Conservation (phyloP, 2,797 vertebrate genomes). For the Enteromius argenteus region DNA sequence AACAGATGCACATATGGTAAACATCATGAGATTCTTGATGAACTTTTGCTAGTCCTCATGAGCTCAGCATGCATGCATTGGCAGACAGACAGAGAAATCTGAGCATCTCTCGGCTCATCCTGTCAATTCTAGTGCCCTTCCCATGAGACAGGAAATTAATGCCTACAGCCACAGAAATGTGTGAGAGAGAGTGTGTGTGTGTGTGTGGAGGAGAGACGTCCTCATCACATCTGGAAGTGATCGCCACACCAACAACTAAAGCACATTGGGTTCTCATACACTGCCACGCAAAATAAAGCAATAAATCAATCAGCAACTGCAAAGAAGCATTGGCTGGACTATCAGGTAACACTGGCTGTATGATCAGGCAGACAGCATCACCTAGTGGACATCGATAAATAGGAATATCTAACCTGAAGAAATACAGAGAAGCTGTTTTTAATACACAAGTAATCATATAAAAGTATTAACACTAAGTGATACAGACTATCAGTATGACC, state of each 20-base stretch:
- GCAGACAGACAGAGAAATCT: conserved; percentile 1
- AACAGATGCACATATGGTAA: conserved; percentile 26
- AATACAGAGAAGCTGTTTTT: background rate
- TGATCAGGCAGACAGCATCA: conserved; percentile 59
- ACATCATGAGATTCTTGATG: conserved; percentile 25
- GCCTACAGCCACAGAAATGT: conserved; percentile 54
- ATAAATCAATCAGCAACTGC: conserved; percentile 32
- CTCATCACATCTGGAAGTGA: conserved; percentile 62
- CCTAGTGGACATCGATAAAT: conserved; percentile 61
- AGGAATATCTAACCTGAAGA: background rate
- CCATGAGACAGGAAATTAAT: conserved; percentile 54
- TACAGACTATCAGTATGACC: background rate
- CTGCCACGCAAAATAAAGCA: conserved; percentile 52
- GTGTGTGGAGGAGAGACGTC: conserved; percentile 45
- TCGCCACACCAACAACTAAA: conserved; percentile 50
- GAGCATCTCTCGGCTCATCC: conserved; percentile 22
- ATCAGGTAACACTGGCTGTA: background rate
- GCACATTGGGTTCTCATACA: conserved; percentile 52
- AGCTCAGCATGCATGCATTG: conserved; percentile 15
- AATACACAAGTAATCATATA: background rate
- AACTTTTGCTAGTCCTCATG: conserved; percentile 12
- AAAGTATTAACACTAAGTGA: background rate
- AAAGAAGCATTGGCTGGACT: conserved; percentile 32
- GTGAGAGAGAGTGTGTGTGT: background rate
- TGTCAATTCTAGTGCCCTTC: conserved; percentile 32